A percentile compares a stretch with the other conserved stretches of the same genome.
Evolutionary conservation across 2,797 vertebrate genomes (phyloP).

Genomic region (Typhlichthys subterraneus): DNA sequence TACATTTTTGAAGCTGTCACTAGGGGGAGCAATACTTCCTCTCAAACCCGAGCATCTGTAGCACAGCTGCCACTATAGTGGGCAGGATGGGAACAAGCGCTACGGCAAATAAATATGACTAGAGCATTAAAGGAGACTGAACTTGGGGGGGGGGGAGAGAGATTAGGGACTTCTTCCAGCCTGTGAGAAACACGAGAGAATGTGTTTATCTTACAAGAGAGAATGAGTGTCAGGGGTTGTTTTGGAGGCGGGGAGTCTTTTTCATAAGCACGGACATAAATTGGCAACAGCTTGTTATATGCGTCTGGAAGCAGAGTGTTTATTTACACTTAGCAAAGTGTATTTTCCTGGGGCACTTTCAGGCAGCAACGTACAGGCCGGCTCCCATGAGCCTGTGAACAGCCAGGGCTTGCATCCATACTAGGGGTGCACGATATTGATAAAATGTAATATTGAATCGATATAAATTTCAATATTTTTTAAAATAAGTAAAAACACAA

Average conservation of each 20-base stretch:
- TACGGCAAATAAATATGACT: slow-evolving; percentile 36
- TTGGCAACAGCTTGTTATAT: slow-evolving; percentile 10
- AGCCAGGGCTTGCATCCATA: neutral
- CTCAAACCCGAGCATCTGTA: slow-evolving; percentile 16
- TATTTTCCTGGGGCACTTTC: slow-evolving; percentile 10
- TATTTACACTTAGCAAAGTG: slow-evolving; percentile 22
- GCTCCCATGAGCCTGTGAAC: slow-evolving; percentile 8
- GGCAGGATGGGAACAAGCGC: slow-evolving; percentile 18
- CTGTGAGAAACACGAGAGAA: slow-evolving; percentile 31
- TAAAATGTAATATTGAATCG: no score
- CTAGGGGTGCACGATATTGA: no score
- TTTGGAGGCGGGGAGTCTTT: neutral
- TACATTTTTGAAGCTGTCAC: slow-evolving; percentile 17
- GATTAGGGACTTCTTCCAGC: slow-evolving; percentile 28
- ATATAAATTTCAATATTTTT: no score
- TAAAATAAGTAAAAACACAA: no score
- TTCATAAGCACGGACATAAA: slow-evolving; percentile 9
- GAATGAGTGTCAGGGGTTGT: neutral
- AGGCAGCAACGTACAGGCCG: slow-evolving; percentile 11
- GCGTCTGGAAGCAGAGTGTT: slow-evolving; percentile 16
- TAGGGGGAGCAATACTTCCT: slow-evolving; percentile 48
- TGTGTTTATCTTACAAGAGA: slow-evolving; percentile 35
- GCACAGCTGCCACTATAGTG: slow-evolving; percentile 14
- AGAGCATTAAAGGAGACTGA: slow-evolving; percentile 5
- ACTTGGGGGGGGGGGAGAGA: slow-evolving; percentile 6